phyloP scores from a whole-genome alignment of 2,797 vertebrate species.

The Argyrosomus regius region DNA sequence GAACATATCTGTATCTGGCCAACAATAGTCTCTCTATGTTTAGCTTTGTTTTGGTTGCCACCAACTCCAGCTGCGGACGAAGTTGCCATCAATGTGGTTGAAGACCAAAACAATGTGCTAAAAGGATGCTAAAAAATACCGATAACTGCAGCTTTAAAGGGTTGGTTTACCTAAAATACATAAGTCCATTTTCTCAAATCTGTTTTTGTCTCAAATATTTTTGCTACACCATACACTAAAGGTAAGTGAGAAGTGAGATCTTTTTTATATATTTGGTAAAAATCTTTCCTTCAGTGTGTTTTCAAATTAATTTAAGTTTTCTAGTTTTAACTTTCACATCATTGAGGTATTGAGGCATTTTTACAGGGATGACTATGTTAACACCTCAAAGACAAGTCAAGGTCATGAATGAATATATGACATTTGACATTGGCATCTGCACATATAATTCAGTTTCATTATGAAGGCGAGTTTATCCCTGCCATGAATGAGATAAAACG shows the following conservation, averaged over 20 bases:
- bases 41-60: not conserved
- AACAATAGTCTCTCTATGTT: not conserved
- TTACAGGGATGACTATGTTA: not conserved
- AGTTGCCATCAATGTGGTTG: too few species aligned
- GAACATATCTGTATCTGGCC: not conserved
- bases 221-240: not conserved
- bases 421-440: constrained; percentile 1
- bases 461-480: not conserved
- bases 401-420: constrained; percentile 5
- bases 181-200: too few species aligned
- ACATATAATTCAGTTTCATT: constrained; percentile 19
- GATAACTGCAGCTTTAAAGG: not conserved
- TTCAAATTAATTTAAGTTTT: not conserved
- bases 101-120: not conserved
- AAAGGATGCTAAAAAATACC: not conserved
- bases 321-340: not conserved
- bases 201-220: too few species aligned
- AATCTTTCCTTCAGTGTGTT: not conserved
- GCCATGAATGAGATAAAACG: constrained; percentile 19
- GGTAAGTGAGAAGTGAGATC: not conserved
- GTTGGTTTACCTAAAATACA: not conserved
- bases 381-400: not conserved
- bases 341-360: not conserved
- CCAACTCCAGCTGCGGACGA: too few species aligned
- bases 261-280: not conserved